These are phyloP conservation scores for Xiphorhynchus elegans DNA, from an alignment of 2,113 vertebrate species.

Conservation along the genomic window DNA sequence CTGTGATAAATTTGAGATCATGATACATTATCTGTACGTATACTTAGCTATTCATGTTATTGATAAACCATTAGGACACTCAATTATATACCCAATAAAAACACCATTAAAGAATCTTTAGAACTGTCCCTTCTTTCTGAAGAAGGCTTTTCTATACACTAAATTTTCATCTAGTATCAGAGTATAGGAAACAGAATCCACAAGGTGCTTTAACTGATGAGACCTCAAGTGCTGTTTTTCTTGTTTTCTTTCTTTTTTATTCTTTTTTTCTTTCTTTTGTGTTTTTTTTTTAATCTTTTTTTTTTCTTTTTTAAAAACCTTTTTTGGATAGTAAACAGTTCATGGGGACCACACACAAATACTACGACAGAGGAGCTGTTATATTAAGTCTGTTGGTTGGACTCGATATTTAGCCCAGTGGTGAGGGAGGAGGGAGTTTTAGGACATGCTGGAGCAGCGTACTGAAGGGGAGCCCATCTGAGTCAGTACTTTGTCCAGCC, in stretches of 20 bases:
- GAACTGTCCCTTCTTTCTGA: constrained; percentile 75
- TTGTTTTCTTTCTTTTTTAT: background rate
- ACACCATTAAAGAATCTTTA: constrained; percentile 80
- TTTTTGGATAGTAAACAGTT: constrained; percentile 82
- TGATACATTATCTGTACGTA: constrained; percentile 73
- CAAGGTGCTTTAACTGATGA: constrained; percentile 89
- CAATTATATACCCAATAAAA: constrained; percentile 80
- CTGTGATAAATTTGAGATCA: constrained; percentile 57
- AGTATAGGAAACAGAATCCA: constrained; percentile 83
- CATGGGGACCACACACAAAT: constrained; percentile 80
- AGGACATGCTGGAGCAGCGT: constrained; percentile 98
- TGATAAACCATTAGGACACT: constrained; percentile 84
- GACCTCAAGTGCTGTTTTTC: constrained; percentile 86
- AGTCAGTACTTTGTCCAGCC: constrained; percentile 99
- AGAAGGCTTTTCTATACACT: constrained; percentile 82
- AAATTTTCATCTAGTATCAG: constrained; percentile 83
- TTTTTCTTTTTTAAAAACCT: background rate
- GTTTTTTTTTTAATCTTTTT: background rate
- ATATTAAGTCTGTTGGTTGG: constrained; percentile 79
- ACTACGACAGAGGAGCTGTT: constrained; percentile 81
- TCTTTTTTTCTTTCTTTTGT: background rate
- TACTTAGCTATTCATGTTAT: constrained; percentile 76
- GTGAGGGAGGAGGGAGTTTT: constrained; percentile 66
- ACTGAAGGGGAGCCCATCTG: constrained; percentile 99
- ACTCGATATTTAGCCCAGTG: constrained; percentile 66